Evolutionary conservation across 1,140 invertebrate genomes (phyloP), one percentile per base, ranked within the genome.

Genomic region (Tenebrio molitor): DNA sequence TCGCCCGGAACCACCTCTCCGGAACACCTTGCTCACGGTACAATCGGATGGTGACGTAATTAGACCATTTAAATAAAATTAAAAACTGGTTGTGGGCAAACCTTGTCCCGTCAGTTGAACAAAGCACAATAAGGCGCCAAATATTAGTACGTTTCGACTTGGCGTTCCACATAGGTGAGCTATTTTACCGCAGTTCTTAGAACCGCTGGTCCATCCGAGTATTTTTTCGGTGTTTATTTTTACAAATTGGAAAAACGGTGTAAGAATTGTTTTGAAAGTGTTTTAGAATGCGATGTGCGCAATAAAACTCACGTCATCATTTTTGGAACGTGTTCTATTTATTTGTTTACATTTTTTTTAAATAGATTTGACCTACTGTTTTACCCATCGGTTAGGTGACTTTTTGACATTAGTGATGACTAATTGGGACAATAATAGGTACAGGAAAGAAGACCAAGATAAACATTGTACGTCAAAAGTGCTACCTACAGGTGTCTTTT

Each of bases 331-430:
- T 58, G 50, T 12, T 33, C 50, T 58, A 29, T 58, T 3, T 50
- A 21, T 50, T 58, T 58, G 50, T 58, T 58, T 58, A 58, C 50
- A 29, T 29, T 53, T 58, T 50, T 50, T 58, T 58, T 58, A 58
- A 58, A 58, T 58, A 58, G 50, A 29, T 33, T 14, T 58, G 14
- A 58, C 50, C 50, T 58, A 29, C 50, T 58, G 50, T 29, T 58
- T 14, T 29, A 2, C 10, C 46, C 46, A 23, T n/a, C n/a, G 46
- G n/a, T 25, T 58, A 58, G 15, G 29, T 29, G 50, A 19, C 19
- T 58, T 58, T 58, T 23, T 25, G 50, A 58, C 50, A 58, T 4
- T 12, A 5, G 8, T 21, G 50, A 58, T 58, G 50, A 58, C 21
- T 58, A 58, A 58, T 29, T 12, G 6, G 10, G 29, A 58, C 23